These are phyloP conservation scores for Porites cylindrica DNA, from an alignment of 92 coral and sea anemone species.

Conservation along the genomic window DNA sequence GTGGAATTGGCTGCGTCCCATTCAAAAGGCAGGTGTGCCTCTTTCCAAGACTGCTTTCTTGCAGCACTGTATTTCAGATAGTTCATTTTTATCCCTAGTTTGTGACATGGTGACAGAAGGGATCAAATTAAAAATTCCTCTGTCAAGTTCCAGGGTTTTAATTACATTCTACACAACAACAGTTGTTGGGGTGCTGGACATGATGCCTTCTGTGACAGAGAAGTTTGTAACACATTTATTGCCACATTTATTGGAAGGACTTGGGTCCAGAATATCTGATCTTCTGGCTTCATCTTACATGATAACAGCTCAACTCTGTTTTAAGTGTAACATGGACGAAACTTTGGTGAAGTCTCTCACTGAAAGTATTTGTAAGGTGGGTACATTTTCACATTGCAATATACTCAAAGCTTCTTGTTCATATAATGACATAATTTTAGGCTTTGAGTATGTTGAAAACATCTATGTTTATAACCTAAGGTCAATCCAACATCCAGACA, in stretches of 20 bases:
- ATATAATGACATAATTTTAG: no score
- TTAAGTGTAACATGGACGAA: conserved; percentile 82
- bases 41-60: conserved; percentile 89
- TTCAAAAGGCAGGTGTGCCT: conserved; percentile 88
- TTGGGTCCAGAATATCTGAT: conserved; percentile 80
- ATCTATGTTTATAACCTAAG: no score
- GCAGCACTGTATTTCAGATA: conserved; percentile 85
- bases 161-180: conserved; percentile 95
- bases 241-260: conserved; percentile 76
- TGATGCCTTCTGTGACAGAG: conserved; percentile 80
- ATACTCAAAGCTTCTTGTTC: neutral
- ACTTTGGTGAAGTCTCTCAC: conserved; percentile 75
- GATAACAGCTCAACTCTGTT: conserved; percentile 93
- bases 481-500: no score
- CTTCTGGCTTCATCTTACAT: conserved; percentile 89
- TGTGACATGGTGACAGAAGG: conserved; percentile 84
- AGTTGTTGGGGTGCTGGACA: conserved; percentile 84
- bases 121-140: conserved; percentile 59
- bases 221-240: conserved; percentile 74
- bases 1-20: conserved; percentile 90
- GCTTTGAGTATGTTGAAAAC: no score
- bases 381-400: neutral
- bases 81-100: conserved; percentile 68
- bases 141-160: conserved; percentile 78
- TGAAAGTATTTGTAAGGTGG: conserved; percentile 90